phyloP scores from a whole-genome alignment of 1,140 invertebrate genomes.

The Drosophila pectinifera region DNA sequence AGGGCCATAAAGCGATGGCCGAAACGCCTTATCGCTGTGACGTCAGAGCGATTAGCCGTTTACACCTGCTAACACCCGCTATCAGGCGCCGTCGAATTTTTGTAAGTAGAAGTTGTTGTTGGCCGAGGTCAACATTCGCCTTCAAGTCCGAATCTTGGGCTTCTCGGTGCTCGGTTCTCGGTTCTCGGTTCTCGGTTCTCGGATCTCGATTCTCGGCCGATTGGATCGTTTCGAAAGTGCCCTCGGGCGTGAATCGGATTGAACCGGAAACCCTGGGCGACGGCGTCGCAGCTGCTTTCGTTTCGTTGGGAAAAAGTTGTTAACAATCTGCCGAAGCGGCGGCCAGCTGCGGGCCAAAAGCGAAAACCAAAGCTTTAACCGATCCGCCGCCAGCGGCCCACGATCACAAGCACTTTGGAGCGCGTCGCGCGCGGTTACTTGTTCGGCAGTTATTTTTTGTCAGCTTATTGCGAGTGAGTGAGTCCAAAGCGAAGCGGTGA shows the following conservation, averaged over 20 bases:
- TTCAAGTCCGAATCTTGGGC: constrained; percentile 32
- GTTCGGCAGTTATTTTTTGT: constrained; percentile 49
- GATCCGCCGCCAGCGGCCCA: constrained; percentile 50
- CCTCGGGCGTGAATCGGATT: constrained; percentile 55
- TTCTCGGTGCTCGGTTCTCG: constrained; percentile 7
- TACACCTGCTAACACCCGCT: constrained; percentile 30
- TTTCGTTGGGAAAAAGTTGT: constrained; percentile 78
- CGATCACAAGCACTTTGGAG: constrained; percentile 82
- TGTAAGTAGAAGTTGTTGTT: constrained; percentile 34
- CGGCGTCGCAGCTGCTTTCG: constrained; percentile 32
- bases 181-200: too few species aligned
- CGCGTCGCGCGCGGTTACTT: constrained; percentile 74
- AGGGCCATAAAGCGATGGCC: constrained; percentile 15
- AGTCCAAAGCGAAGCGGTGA: constrained; percentile 17
- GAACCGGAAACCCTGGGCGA: constrained; percentile 64
- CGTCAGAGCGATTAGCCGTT: constrained; percentile 51
- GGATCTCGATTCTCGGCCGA: constrained; percentile 13
- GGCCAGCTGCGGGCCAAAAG: constrained; percentile 38
- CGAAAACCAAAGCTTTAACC: constrained; percentile 75
- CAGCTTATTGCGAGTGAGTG: constrained; percentile 12
- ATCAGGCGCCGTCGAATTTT: constrained; percentile 18
- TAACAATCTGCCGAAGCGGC: constrained; percentile 61
- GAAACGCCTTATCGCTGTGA: constrained; percentile 54
- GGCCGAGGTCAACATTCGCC: constrained; percentile 37
- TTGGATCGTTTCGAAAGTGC: constrained; percentile 31